Percentiles rank a stretch among this genome's conserved stretches.
Evolutionary conservation across 2,888 invertebrate genomes (phyloP).

Genomic region (Ryuthela nishihirai): DNA sequence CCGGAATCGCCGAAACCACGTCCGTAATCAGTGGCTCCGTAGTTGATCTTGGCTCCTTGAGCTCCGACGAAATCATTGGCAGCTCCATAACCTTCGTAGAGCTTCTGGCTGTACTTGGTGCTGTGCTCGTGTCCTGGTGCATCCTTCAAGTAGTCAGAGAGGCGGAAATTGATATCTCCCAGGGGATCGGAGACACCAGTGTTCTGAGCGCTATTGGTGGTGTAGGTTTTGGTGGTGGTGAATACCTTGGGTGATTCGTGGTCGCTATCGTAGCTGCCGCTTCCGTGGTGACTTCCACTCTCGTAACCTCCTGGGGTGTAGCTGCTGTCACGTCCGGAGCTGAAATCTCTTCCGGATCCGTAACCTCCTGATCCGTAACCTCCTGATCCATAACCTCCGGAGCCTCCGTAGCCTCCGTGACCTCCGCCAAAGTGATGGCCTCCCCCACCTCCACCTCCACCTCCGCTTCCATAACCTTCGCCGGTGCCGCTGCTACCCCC

Average conservation of each 20-base stretch:
- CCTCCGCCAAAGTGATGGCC: too few species aligned
- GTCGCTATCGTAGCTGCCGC: conserved; percentile 11
- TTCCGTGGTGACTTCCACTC: not conserved
- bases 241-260: conserved; percentile 12
- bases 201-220: conserved; percentile 24
- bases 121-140: conserved; percentile 26
- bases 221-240: conserved; percentile 28
- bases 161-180: conserved; percentile 23
- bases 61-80: too few species aligned
- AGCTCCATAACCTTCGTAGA: conserved; percentile 25
- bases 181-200: conserved; percentile 8
- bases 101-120: conserved; percentile 16
- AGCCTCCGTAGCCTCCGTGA: conserved; percentile 9
- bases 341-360: not conserved
- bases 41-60: too few species aligned
- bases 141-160: conserved; percentile 29
- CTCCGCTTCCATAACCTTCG: conserved; percentile 1
- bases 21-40: too few species aligned
- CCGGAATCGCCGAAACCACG: too few species aligned
- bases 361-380: not conserved
- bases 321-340: not conserved
- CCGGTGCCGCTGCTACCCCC: conserved; percentile 14
- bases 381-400: not conserved
- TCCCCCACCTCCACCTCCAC: conserved; percentile 14
- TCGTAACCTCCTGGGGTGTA: conserved; percentile 4